A percentile compares a stretch with the other conserved stretches of the same genome.
phyloP scores from a whole-genome alignment of 2,113 vertebrate genomes.

The Hippocampus barbouri region DNA sequence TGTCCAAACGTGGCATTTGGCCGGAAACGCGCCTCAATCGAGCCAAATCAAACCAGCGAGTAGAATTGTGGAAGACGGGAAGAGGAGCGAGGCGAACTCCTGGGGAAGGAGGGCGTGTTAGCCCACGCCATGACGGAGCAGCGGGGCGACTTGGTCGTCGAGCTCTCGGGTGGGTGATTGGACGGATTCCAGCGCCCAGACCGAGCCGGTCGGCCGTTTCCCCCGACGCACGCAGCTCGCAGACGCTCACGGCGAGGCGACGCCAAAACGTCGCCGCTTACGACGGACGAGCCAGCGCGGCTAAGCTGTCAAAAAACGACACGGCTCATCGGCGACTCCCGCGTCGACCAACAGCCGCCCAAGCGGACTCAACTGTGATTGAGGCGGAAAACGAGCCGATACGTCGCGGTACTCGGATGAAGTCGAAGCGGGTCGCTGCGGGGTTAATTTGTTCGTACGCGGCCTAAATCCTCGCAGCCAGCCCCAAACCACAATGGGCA shows the following conservation, averaged over 20 bases:
- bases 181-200: background rate
- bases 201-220: no score
- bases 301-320: conserved; percentile 63
- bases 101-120: conserved; percentile 46
- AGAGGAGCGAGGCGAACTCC: background rate
- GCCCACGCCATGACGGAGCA: conserved; percentile 51
- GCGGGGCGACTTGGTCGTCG: background rate
- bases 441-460: conserved; percentile 28
- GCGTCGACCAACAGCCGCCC: background rate
- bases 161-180: no score
- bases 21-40: background rate
- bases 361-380: background rate
- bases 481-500: conserved; percentile 74
- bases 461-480: conserved; percentile 68
- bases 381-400: background rate
- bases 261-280: conserved; percentile 10
- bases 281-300: conserved; percentile 30
- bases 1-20: background rate
- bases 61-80: background rate
- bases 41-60: background rate
- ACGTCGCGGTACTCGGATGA: background rate
- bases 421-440: background rate
- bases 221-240: no score
- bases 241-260: background rate
- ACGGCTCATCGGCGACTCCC: conserved; percentile 27